Conservation (phyloP, 2,888 invertebrate species). For the Octodonta nipae region DNA sequence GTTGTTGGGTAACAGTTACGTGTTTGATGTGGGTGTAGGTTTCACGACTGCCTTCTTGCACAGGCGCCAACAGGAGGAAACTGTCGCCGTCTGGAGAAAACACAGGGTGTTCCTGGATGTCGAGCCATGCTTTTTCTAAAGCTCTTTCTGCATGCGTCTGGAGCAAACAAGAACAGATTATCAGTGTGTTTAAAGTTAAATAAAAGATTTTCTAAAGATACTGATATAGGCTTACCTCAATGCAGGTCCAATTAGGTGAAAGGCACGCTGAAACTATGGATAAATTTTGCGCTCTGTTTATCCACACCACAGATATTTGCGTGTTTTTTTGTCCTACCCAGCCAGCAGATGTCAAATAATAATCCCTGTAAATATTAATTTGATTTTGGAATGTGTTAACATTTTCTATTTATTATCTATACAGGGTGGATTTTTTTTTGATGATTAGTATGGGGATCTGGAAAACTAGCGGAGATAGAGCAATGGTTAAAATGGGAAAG, state of each 20-base stretch:
- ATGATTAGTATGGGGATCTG: no score
- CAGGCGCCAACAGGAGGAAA: conserved; percentile 66
- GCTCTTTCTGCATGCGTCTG: conserved; percentile 74
- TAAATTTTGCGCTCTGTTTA: conserved; percentile 85
- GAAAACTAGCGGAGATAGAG: no score
- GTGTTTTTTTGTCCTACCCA: conserved; percentile 73
- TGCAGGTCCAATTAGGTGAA: conserved; percentile 70
- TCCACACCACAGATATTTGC: conserved; percentile 78
- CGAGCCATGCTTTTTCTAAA: conserved; percentile 72
- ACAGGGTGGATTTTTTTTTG: no score
- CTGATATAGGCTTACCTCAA: conserved; percentile 47
- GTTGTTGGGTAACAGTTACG: conserved; percentile 65
- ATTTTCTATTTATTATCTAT: neutral
- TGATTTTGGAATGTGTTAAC: neutral
- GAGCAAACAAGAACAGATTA: conserved; percentile 12
- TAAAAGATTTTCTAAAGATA: neutral
- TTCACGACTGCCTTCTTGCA: conserved; percentile 72
- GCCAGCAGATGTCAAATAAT: conserved; percentile 80
- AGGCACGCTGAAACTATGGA: conserved; percentile 77
- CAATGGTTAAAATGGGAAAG: no score
- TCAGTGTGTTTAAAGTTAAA: no score
- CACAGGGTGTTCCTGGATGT: conserved; percentile 70
- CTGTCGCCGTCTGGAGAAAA: conserved; percentile 75
- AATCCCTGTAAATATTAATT: conserved; percentile 51
- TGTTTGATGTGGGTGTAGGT: conserved; percentile 82